phyloP scores from a whole-genome alignment of 2,113 vertebrate species.

The Rhizomys pruinosus region DNA sequence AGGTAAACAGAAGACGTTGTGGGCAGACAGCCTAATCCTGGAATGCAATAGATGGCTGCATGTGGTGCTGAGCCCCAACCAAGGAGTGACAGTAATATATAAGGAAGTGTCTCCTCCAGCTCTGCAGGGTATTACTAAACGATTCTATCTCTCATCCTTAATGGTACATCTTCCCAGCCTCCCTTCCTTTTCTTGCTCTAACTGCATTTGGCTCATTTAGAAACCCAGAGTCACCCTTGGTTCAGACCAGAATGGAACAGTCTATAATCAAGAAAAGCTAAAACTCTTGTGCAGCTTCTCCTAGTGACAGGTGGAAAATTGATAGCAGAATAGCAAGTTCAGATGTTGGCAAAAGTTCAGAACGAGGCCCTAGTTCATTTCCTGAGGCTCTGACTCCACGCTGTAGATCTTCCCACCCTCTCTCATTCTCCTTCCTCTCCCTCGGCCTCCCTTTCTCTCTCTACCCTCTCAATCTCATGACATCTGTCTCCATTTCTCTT shows the following conservation, averaged over 20 bases:
- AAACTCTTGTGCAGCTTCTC: slow-evolving; percentile 58
- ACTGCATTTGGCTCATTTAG: slow-evolving; percentile 34
- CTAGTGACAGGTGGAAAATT: slow-evolving; percentile 32
- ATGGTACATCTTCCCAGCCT: background rate
- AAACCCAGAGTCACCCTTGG: background rate
- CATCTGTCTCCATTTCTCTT: slow-evolving; percentile 1
- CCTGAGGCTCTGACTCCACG: background rate
- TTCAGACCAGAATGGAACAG: slow-evolving; percentile 35
- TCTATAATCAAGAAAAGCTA: slow-evolving; percentile 50
- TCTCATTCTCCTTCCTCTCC: background rate
- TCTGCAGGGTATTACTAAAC: background rate
- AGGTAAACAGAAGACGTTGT: background rate
- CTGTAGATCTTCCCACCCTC: background rate
- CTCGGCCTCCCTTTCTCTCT: background rate
- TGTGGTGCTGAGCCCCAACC: background rate
- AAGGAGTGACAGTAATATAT: background rate
- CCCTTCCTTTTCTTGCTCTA: background rate
- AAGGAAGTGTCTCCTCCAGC: background rate
- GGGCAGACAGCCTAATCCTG: background rate
- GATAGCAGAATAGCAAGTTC: slow-evolving; percentile 54
- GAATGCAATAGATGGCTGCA: background rate
- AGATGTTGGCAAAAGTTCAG: slow-evolving; percentile 69
- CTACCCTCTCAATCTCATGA: background rate
- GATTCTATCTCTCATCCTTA: background rate
- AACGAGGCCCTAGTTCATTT: slow-evolving; percentile 40